Percentiles rank a stretch among this genome's conserved stretches.
Conservation (phyloP, 2,113 vertebrate species). For the Lasiurus borealis region DNA sequence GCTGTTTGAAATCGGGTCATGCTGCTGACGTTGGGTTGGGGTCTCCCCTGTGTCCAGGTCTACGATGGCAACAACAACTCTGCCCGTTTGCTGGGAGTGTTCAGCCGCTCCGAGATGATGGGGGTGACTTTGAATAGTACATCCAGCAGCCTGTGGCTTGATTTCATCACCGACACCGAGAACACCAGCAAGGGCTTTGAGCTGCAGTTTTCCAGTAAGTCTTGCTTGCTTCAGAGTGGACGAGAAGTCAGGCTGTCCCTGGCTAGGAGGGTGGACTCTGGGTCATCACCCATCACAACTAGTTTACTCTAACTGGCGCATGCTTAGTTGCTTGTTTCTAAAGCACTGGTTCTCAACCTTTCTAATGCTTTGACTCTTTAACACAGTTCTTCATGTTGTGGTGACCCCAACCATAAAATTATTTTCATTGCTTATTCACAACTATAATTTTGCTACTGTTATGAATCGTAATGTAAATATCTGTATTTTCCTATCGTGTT, state of each 20-base stretch:
- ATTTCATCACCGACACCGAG: conserved; percentile 94
- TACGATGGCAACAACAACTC: conserved; percentile 96
- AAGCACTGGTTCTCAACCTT: neutral
- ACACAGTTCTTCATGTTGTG: too few species aligned
- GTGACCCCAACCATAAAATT: too few species aligned
- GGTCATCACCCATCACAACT: neutral
- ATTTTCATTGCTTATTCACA: too few species aligned
- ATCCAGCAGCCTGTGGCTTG: conserved; percentile 97
- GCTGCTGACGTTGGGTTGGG: neutral
- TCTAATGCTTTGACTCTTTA: too few species aligned
- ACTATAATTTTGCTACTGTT: too few species aligned
- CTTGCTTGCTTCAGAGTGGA: neutral
- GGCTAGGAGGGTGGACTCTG: neutral
- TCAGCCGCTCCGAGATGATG: conserved; percentile 92
- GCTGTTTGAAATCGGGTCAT: neutral
- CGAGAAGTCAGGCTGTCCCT: neutral
- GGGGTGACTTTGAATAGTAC: conserved; percentile 95
- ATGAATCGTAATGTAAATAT: too few species aligned
- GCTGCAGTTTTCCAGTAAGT: conserved; percentile 98
- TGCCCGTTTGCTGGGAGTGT: conserved; percentile 94
- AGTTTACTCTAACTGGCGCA: neutral
- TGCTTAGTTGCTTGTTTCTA: neutral
- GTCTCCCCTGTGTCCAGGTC: conserved; percentile 87
- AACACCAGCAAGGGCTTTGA: conserved; percentile 98
- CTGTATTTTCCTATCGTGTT: too few species aligned